phyloP scores from a whole-genome alignment of 2,113 vertebrate species.

The Trinectes maculatus region DNA sequence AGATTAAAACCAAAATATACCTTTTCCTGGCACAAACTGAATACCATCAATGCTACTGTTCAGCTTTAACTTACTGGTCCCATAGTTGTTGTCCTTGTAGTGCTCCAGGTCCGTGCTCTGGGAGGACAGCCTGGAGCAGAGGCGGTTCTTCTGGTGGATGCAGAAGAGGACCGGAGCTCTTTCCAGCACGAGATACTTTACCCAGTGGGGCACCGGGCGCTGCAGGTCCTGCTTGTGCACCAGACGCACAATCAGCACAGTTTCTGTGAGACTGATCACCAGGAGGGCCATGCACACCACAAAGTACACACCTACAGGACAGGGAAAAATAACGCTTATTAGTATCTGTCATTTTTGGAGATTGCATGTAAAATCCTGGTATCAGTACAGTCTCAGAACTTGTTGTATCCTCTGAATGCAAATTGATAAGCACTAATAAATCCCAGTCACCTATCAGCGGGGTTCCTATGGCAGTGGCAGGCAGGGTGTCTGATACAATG shows the following conservation, averaged over 20 bases:
- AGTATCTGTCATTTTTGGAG: no score
- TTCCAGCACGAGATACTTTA: conserved; percentile 87
- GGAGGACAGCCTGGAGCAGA: conserved; percentile 65
- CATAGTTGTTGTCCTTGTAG: conserved; percentile 79
- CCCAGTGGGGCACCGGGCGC: conserved; percentile 88
- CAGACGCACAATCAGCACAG: conserved; percentile 92
- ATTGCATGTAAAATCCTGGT: no score
- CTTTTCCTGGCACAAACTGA: no score
- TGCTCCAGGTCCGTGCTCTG: conserved; percentile 73
- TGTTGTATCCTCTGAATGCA: conserved; percentile 1
- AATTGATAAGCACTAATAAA: background rate
- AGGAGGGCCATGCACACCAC: conserved; percentile 98
- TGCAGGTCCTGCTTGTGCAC: conserved; percentile 97
- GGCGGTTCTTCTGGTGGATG: conserved; percentile 80
- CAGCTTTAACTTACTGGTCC: conserved; percentile 57
- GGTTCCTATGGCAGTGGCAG: conserved; percentile 93
- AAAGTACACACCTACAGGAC: conserved; percentile 89
- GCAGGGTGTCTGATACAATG: conserved; percentile 94
- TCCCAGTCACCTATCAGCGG: conserved; percentile 88
- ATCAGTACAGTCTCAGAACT: no score
- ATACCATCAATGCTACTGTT: background rate
- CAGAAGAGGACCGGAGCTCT: conserved; percentile 86
- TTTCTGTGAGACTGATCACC: conserved; percentile 94
- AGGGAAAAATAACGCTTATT: background rate
- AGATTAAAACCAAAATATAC: no score